phyloP scores from a whole-genome alignment of 1,140 invertebrate genomes.

The fruit fly (Drosophila melanogaster) region Release_6_plus_ISO1_MT NT_033777.3:25562501-25563000 shows the following conservation, averaged over 20 bases:
- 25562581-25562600: slow-evolving; percentile 44
- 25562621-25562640: background rate
- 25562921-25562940: background rate
- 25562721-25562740: background rate
- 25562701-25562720: slow-evolving; percentile 2
- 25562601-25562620: background rate
- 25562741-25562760: too few species aligned
- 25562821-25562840: too few species aligned
- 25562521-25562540: slow-evolving; percentile 37
- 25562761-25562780: too few species aligned
- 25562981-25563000: slow-evolving; percentile 44
- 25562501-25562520: slow-evolving; percentile 76
- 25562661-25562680: background rate
- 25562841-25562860: too few species aligned
- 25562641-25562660: slow-evolving; percentile 9
- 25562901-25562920: slow-evolving; percentile 3
- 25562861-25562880: too few species aligned
- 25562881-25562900: background rate
- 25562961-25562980: slow-evolving; percentile 12
- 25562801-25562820: too few species aligned
- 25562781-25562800: too few species aligned
- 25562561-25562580: slow-evolving; percentile 50
- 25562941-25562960: slow-evolving; percentile 8
- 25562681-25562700: background rate
- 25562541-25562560: slow-evolving; percentile 76